Percentiles rank a stretch among this genome's conserved stretches.
Conservation (phyloP, 2,113 vertebrate genomes). For the Himantopus leucocephalus region DNA sequence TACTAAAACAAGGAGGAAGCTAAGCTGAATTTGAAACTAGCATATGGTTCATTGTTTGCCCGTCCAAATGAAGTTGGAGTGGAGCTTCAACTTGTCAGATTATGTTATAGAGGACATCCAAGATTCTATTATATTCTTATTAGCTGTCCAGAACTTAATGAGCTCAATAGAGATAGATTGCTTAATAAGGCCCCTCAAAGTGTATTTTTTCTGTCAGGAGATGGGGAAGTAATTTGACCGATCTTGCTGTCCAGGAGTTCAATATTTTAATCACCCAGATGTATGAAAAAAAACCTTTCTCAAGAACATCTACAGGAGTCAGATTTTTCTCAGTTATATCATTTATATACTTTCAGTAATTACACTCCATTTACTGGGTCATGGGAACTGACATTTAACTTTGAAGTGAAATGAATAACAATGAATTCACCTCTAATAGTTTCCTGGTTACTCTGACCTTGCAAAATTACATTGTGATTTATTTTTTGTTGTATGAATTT, state of each 20-base stretch:
- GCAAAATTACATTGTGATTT: not conserved
- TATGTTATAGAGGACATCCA: constrained; percentile 67
- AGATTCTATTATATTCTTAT: constrained; percentile 73
- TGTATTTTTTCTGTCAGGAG: constrained; percentile 58
- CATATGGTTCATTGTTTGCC: constrained; percentile 64
- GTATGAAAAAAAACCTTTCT: not conserved
- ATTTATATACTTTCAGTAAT: constrained; percentile 74
- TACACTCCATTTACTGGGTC: constrained; percentile 75
- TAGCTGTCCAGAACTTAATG: constrained; percentile 66
- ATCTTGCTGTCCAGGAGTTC: constrained; percentile 50
- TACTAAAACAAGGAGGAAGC: not conserved
- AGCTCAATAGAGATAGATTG: constrained; percentile 69
- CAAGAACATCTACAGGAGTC: constrained; percentile 51
- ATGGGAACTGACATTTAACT: constrained; percentile 72
- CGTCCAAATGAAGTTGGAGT: constrained; percentile 64
- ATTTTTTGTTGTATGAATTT: not conserved
- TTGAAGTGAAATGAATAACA: constrained; percentile 73
- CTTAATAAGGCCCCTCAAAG: constrained; percentile 62
- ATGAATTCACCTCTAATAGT: constrained; percentile 67
- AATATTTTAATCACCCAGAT: constrained; percentile 65
- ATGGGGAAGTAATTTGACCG: constrained; percentile 54
- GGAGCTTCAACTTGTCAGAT: constrained; percentile 67
- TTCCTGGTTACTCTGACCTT: constrained; percentile 62
- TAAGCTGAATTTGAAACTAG: constrained; percentile 36
- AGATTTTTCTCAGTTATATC: constrained; percentile 59